Percentiles rank a stretch among this genome's conserved stretches.
phyloP scores from a whole-genome alignment of 92 coral and sea anemone genomes.

The Siderastrea siderea region DNA sequence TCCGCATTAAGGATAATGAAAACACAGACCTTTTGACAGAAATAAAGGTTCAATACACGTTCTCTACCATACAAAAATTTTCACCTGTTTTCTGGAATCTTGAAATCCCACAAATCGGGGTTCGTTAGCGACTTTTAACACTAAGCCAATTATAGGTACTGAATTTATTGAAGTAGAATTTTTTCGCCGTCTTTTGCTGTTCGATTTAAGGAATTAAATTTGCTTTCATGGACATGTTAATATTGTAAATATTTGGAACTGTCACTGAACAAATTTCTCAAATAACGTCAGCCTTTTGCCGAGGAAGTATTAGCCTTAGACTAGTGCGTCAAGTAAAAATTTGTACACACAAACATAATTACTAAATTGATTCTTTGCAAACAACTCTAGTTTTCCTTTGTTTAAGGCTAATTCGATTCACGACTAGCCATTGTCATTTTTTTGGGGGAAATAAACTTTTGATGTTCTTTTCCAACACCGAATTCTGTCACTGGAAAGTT shows the following conservation, averaged over 20 bases:
- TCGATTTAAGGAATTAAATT: neutral
- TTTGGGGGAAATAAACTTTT: constrained; percentile 5
- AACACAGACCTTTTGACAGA: constrained; percentile 4
- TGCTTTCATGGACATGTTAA: neutral
- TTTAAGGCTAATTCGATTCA: constrained; percentile 7
- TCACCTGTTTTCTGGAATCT: neutral
- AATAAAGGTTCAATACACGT: neutral
- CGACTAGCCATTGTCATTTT: neutral
- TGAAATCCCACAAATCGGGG: neutral
- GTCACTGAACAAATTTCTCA: neutral
- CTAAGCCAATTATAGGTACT: neutral
- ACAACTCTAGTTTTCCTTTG: constrained; percentile 13
- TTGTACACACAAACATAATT: constrained; percentile 32
- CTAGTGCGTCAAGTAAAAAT: constrained; percentile 31
- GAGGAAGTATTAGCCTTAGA: constrained; percentile 35
- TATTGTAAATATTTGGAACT: constrained; percentile 11
- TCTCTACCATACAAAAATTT: neutral
- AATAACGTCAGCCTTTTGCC: constrained; percentile 20
- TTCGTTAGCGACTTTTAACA: neutral
- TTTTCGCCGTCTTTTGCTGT: neutral
- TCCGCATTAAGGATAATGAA: constrained; percentile 19
- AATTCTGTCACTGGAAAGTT: neutral
- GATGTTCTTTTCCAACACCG: neutral
- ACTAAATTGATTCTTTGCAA: constrained; percentile 49
- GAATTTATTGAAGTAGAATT: neutral